Evolutionary conservation across 2,797 vertebrate genomes (phyloP).

Genomic region (Peromyscus eremicus): DNA sequence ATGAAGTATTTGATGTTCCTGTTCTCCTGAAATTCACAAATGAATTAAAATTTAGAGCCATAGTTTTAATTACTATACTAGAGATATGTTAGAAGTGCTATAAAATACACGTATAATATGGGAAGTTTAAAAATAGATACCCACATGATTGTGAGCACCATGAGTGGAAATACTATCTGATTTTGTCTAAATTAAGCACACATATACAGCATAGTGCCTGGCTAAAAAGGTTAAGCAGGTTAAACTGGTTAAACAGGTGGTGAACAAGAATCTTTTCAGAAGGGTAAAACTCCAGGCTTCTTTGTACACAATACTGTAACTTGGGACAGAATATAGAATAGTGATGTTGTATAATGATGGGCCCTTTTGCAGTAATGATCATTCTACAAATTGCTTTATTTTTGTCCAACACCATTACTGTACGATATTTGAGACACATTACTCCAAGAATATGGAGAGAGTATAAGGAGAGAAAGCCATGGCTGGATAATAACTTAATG

Average conservation of each 20-base stretch:
- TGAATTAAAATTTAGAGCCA: background rate
- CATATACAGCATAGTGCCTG: background rate
- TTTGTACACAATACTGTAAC: background rate
- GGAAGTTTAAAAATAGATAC: background rate
- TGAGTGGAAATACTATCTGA: background rate
- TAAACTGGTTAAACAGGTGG: background rate
- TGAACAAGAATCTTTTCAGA: background rate
- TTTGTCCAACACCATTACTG: background rate
- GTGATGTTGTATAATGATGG: background rate
- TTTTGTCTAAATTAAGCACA: background rate
- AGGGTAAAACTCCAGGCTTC: background rate
- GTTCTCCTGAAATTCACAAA: background rate
- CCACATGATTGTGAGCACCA: background rate
- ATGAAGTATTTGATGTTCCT: background rate
- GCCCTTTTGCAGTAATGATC: background rate
- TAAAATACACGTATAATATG: background rate
- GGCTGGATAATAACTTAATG: background rate
- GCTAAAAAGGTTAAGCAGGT: background rate
- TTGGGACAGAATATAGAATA: constrained; percentile 7
- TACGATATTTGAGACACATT: constrained; percentile 5
- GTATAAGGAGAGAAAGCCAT: background rate
- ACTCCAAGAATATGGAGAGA: background rate
- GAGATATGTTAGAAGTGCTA: background rate
- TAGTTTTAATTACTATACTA: background rate
- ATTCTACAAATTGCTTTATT: constrained; percentile 36